Base-by-base conservation (phyloP, 2,113 vertebrate genomes). In the Caloenas nicobarica region DNA sequence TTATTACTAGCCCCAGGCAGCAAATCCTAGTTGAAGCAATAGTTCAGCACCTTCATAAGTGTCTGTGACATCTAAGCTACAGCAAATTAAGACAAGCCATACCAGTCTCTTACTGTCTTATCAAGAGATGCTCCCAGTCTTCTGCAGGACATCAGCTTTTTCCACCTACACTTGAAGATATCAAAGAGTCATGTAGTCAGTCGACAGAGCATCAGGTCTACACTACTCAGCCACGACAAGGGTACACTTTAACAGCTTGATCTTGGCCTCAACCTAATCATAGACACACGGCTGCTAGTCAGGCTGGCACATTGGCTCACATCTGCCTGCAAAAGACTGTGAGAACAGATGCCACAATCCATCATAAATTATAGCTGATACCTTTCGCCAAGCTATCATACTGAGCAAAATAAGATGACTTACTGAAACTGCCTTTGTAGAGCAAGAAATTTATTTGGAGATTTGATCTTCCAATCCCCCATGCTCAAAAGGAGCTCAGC, bases 121-220 rank as follows among this genome's bases (percentile, higher is more conserved):
- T 7, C 34, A 78, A 60, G 58, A 77, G 21, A 70, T 7, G 11
- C 6, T 69, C 70, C 28, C 19, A 29, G 23, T 17, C 42, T 50
- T 65, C 26, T 54, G 13, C 10, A 46, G 2, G 24, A 28, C 22
- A 82, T n/a, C 12, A 61, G 31, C 24, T 69, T 61, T 34, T 71
- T 31, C 78, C 33, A 61, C 11, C 42, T 53, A 21, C 22, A 9
- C 26, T 11, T 68, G 29, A 93, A 89, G 82, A 33, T 9, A 74
- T 0, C 38, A 24, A 5, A 1, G 66, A 93, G n/a, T 26, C 64
- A 21, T 0, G 4, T 0, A 83, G 28, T 10, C 51, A 88, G 44
- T 18, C 2, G 2, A 46, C 15, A 36, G 11, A 7, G 8, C 60
- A 51, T 50, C 33, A 81, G 8, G 28, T 56, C 69, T 80, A 62